Conservation (phyloP, 1,140 invertebrate genomes). For the Drosophila auraria region DNA sequence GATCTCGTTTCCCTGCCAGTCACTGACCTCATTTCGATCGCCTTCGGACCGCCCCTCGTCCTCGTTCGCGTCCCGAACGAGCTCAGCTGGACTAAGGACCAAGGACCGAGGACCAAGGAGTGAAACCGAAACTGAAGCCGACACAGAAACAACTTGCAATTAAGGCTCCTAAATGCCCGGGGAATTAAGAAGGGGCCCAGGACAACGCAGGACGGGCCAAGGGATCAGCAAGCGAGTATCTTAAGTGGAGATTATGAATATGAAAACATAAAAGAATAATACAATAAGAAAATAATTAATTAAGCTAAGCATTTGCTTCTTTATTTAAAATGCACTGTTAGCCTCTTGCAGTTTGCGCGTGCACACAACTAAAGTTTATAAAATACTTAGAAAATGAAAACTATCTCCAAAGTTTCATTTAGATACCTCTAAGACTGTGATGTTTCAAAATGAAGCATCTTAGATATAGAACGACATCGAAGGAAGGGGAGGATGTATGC, state of each 20-base stretch:
- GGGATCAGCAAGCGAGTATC: background rate
- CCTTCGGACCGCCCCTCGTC: slow-evolving; percentile 17
- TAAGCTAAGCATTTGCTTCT: too few species aligned
- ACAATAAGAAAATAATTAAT: background rate
- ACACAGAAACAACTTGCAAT: slow-evolving; percentile 37
- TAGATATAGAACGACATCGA: too few species aligned
- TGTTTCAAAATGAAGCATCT: too few species aligned
- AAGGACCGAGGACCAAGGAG: background rate
- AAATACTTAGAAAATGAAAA: too few species aligned
- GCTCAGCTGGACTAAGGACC: slow-evolving; percentile 3
- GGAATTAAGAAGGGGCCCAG: slow-evolving; percentile 6
- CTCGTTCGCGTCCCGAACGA: background rate
- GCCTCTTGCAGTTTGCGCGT: too few species aligned
- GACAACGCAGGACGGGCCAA: background rate
- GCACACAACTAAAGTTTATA: too few species aligned
- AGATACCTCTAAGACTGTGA: too few species aligned
- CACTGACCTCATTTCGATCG: slow-evolving; percentile 79
- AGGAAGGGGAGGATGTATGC: too few species aligned
- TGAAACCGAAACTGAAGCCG: slow-evolving; percentile 31
- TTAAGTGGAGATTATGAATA: background rate
- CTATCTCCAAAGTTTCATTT: too few species aligned
- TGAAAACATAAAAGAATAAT: background rate
- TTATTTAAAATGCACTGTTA: too few species aligned
- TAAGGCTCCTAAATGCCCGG: slow-evolving; percentile 15
- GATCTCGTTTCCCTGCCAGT: slow-evolving; percentile 50